These are phyloP conservation scores for Hirudo medicinalis DNA, from an alignment of 1,140 invertebrate species.

Conservation along the genomic window DNA sequence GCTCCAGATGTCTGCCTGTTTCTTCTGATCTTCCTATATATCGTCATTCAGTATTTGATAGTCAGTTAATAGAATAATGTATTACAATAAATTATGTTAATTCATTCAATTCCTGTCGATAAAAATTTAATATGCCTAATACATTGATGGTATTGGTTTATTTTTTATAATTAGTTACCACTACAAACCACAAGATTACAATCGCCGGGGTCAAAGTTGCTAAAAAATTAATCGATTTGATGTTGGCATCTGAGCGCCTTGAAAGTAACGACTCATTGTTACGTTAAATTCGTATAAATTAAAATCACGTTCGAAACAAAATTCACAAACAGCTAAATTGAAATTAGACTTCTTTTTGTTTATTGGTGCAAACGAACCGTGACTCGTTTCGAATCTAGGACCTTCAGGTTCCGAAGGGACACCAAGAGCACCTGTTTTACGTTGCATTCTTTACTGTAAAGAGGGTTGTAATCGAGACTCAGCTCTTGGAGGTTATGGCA, in stretches of 20 bases:
- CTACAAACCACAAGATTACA: too few relatives aligned
- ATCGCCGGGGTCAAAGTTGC: too few relatives aligned
- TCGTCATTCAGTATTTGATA: background rate
- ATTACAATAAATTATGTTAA: too few relatives aligned
- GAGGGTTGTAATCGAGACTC: constrained; percentile 71
- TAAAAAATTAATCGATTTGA: too few relatives aligned
- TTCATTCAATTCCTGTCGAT: background rate
- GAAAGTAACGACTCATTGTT: too few relatives aligned
- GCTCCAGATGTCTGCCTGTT: constrained; percentile 35
- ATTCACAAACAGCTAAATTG: too few relatives aligned
- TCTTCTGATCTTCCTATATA: constrained; percentile 37
- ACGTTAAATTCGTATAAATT: too few relatives aligned
- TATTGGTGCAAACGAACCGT: constrained; percentile 29
- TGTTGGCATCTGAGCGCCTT: too few relatives aligned
- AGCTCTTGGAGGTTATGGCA: constrained; percentile 61
- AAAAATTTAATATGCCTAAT: background rate
- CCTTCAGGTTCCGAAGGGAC: constrained; percentile 34
- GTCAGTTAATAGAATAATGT: background rate
- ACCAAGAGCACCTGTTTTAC: constrained; percentile 37
- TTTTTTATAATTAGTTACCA: too few relatives aligned
- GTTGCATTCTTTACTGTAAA: constrained; percentile 40
- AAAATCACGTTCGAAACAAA: too few relatives aligned
- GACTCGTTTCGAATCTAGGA: constrained; percentile 39
- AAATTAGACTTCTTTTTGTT: too few relatives aligned
- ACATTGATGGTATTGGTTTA: too few relatives aligned